A percentile compares a stretch with the other conserved stretches of the same genome.
These are phyloP conservation scores for Trissoscelio sp. DNA, from an alignment of 2,888 invertebrate genomes.

Conservation along the genomic window DNA sequence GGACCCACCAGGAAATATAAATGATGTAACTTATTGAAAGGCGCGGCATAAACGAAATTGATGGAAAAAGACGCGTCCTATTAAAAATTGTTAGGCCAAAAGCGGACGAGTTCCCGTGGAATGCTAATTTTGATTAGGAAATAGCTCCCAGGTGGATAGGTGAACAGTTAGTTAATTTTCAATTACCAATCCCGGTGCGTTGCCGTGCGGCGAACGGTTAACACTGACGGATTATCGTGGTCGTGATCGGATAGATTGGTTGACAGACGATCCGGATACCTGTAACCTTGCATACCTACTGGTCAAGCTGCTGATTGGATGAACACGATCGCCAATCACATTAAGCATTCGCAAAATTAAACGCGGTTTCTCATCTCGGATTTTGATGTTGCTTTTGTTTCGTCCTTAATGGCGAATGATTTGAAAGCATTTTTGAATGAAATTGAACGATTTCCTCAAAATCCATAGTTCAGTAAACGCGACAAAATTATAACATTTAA, in stretches of 20 bases:
- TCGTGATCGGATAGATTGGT: constrained; percentile 63
- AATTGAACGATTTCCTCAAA: not conserved
- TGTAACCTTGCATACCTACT: constrained; percentile 53
- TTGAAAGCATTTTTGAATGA: not conserved
- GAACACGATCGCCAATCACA: constrained; percentile 41
- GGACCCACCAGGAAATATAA: constrained; percentile 36
- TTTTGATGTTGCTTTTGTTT: constrained; percentile 20
- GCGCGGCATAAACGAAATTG: constrained; percentile 1
- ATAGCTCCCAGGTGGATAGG: constrained; percentile 48
- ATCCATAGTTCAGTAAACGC: not conserved
- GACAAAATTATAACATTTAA: constrained; percentile 19
- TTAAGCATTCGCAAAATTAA: constrained; percentile 47
- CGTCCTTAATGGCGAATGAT: constrained; percentile 1
- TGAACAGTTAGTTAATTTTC: constrained; percentile 64
- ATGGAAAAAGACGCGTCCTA: too few species aligned
- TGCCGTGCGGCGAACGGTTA: constrained; percentile 50
- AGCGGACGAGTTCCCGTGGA: not conserved
- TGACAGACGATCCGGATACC: constrained; percentile 58
- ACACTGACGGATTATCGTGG: constrained; percentile 59
- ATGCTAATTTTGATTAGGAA: constrained; percentile 37
- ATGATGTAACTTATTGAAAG: constrained; percentile 38
- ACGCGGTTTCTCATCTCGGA: constrained; percentile 16
- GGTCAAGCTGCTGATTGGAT: constrained; percentile 59
- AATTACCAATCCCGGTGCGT: constrained; percentile 60
- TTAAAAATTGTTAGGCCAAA: not conserved